Base-by-base conservation (phyloP, 2,888 invertebrate genomes). In the Baronia brevicornis region DNA sequence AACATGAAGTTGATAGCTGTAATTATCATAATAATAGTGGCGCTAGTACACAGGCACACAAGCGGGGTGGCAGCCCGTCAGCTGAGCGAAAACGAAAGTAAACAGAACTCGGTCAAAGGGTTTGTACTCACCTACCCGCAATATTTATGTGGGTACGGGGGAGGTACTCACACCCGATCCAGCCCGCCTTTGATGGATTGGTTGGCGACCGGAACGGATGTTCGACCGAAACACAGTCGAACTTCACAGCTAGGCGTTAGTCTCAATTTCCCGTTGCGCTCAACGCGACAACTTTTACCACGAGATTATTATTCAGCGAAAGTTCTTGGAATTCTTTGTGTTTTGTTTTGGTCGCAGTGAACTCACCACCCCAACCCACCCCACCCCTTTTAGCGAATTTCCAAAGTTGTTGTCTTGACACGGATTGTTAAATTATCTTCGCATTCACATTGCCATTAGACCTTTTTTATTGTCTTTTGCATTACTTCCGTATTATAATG, bases 81-180 rank as follows among this genome's bases (percentile, higher is more conserved):
- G 84, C 84, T 84, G 84, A 80, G 82, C 72, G 85, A 84, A 84
- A 84, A 80, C 75, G 85, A 84, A 85, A 84, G 85, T 84, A 84
- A 84, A 84, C 84, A 84, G 84, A 84, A 85, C 82, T 84, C 84
- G 85, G 84, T 84, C 84, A 84, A 84, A 84, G 84, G 84, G 84
- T 84, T 80, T 78, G 80, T 79, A 79, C 72, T 80, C 82, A 77
- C 80, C 82, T 82, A 84, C 82, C 79, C 80, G 71, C 82, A 84
- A 84, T 84, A 82, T 84, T 84, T 84, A 84, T 84, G 82, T 82
- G 79, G 82, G 79, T 72, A 75, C 66, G 63, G 51, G 68, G 70
- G 68, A 68, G 63, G 59, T 46, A 51, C 50, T 53, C 74, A 67
- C 75, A 72, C 78, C 79, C 77, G 60, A 69, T 71, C 55, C 71